A percentile compares a stretch with the other conserved stretches of the same genome.
Conservation (phyloP, 53 echinoderm and acorn worm species). For the Temnopleurus reevesii region DNA sequence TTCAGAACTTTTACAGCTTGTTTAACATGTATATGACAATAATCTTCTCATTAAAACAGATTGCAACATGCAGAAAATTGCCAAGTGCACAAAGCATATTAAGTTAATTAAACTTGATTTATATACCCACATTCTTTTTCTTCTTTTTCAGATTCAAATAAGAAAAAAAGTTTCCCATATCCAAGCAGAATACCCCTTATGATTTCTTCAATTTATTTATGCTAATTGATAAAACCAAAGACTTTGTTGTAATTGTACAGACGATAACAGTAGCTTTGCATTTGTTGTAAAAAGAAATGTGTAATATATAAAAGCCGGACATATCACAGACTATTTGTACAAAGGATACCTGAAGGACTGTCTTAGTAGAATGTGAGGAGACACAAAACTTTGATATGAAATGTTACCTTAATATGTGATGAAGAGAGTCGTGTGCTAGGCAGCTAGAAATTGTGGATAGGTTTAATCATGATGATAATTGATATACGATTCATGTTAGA, state of each 20-base stretch:
- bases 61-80: no score
- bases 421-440: neutral
- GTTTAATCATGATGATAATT: neutral
- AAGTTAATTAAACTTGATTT: no score
- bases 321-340: neutral
- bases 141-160: no score
- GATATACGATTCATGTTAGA: conserved; percentile 4
- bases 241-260: conserved; percentile 21
- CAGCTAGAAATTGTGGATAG: neutral
- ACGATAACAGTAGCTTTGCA: conserved; percentile 10
- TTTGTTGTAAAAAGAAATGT: neutral
- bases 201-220: no score
- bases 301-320: conserved; percentile 13
- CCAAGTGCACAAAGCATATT: no score
- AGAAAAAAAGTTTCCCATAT: no score
- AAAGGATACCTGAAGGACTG: conserved; percentile 8
- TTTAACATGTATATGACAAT: no score
- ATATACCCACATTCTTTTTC: no score
- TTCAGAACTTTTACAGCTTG: no score
- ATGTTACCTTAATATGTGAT: neutral
- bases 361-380: neutral
- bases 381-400: neutral
- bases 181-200: no score
- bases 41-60: no score
- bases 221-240: neutral